Percentiles rank a stretch among this genome's conserved stretches.
These are phyloP conservation scores for Netelia virgata DNA, from an alignment of 2,888 invertebrate genomes.

Conservation along the genomic window DNA sequence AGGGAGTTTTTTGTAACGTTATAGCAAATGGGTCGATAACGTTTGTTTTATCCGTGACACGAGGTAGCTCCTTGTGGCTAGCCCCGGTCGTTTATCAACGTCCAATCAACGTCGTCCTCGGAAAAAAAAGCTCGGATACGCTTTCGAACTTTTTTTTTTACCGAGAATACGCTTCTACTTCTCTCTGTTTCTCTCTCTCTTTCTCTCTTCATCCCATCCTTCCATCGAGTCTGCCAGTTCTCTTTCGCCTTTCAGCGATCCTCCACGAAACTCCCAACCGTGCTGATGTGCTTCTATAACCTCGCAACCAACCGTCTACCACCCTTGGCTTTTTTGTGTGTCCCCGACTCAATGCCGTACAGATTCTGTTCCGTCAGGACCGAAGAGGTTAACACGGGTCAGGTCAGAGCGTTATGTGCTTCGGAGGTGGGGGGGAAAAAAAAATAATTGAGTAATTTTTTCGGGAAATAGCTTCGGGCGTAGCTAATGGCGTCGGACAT, in stretches of 20 bases:
- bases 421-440: neutral
- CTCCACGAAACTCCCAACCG: constrained; percentile 9
- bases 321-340: constrained; percentile 17
- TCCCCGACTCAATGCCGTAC: constrained; percentile 25
- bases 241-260: constrained; percentile 35
- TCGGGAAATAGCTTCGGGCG: no score
- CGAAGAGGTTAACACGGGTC: constrained; percentile 32
- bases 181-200: constrained; percentile 18
- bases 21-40: constrained; percentile 76
- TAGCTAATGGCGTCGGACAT: no score
- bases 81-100: constrained; percentile 81
- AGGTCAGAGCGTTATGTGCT: constrained; percentile 3
- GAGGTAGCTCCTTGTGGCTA: constrained; percentile 68
- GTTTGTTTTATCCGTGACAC: constrained; percentile 78
- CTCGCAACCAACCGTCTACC: constrained; percentile 19
- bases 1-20: constrained; percentile 64
- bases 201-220: constrained; percentile 9
- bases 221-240: constrained; percentile 35
- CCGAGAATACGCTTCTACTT: constrained; percentile 36
- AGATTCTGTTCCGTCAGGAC: constrained; percentile 32
- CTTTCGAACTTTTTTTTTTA: constrained; percentile 55
- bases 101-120: constrained; percentile 79
- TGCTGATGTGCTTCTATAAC: constrained; percentile 4
- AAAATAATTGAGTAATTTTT: no score
- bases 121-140: constrained; percentile 63